Percentiles rank a stretch among this genome's conserved stretches.
Conservation (phyloP, 2,797 vertebrate species). For the Chloroceryle amazona region DNA sequence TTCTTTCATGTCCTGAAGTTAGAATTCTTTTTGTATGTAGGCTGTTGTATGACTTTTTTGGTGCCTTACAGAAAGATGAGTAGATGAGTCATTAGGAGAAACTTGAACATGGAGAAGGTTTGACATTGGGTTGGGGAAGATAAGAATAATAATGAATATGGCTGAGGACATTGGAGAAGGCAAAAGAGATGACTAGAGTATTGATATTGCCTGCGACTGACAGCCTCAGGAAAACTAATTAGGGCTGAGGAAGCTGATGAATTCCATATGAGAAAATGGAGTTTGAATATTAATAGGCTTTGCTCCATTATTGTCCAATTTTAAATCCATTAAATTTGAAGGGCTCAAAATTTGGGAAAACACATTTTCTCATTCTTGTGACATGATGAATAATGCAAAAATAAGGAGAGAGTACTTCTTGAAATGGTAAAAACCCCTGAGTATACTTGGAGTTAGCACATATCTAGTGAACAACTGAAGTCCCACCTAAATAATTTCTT, state of each 20-base stretch:
- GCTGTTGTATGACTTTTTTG: background rate
- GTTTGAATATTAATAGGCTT: constrained; percentile 47
- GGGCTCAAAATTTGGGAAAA: constrained; percentile 17
- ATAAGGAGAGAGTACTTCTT: background rate
- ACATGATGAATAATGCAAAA: background rate
- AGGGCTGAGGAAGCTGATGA: constrained; percentile 6
- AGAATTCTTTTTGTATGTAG: background rate
- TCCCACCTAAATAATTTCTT: background rate
- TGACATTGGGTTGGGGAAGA: background rate
- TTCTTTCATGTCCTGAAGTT: background rate
- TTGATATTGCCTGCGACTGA: background rate
- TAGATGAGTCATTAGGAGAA: constrained; percentile 17
- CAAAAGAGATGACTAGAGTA: background rate
- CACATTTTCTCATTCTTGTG: background rate
- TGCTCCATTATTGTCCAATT: constrained; percentile 1
- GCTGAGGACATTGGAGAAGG: constrained; percentile 11
- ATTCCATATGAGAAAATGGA: constrained; percentile 26
- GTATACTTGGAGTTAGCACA: background rate
- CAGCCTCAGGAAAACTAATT: constrained; percentile 48
- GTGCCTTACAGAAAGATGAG: background rate
- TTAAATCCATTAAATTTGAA: constrained; percentile 30
- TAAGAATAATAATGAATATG: background rate
- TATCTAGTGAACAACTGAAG: background rate
- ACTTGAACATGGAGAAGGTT: background rate
- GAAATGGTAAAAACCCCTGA: background rate